These are phyloP conservation scores for Leucophenga montana DNA, from an alignment of 2,888 invertebrate genomes.

Conservation along the genomic window DNA sequence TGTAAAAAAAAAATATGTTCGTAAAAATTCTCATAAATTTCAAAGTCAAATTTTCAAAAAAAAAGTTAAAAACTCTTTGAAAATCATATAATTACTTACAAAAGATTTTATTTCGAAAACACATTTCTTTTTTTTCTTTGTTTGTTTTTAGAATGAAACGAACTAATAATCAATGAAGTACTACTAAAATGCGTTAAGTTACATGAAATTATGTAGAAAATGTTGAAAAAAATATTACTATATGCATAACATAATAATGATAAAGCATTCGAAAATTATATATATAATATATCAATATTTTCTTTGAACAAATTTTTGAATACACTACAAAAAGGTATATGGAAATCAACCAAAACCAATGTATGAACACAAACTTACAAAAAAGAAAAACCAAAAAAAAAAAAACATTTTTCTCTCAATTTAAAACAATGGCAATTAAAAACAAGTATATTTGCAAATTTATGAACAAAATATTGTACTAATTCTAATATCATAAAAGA, in stretches of 20 bases:
- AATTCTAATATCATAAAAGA: constrained; percentile 10
- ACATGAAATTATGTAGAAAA: constrained; percentile 26
- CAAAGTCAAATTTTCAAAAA: background rate
- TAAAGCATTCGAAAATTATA: background rate
- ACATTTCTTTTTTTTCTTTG: too few species aligned
- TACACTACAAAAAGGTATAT: constrained; percentile 12
- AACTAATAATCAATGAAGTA: background rate
- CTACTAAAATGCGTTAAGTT: constrained; percentile 14
- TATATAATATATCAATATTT: constrained; percentile 5
- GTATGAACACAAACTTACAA: too few species aligned
- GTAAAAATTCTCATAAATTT: constrained; percentile 19
- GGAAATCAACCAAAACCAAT: constrained; percentile 25
- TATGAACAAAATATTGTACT: constrained; percentile 10
- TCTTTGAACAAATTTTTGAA: constrained; percentile 10
- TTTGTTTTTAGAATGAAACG: background rate
- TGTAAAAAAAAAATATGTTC: constrained; percentile 11
- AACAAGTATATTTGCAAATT: constrained; percentile 25
- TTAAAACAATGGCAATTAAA: constrained; percentile 7
- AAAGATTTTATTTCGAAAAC: too few species aligned
- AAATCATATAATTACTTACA: background rate
- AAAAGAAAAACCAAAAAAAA: constrained; percentile 21
- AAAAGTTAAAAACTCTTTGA: background rate
- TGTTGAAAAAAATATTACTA: constrained; percentile 15
- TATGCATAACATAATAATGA: constrained; percentile 14
- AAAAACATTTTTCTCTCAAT: constrained; percentile 20